Evolutionary conservation across 2,888 invertebrate species (phyloP), one percentile per base, ranked within the genome.

Genomic region (Odontomyia ornata): DNA sequence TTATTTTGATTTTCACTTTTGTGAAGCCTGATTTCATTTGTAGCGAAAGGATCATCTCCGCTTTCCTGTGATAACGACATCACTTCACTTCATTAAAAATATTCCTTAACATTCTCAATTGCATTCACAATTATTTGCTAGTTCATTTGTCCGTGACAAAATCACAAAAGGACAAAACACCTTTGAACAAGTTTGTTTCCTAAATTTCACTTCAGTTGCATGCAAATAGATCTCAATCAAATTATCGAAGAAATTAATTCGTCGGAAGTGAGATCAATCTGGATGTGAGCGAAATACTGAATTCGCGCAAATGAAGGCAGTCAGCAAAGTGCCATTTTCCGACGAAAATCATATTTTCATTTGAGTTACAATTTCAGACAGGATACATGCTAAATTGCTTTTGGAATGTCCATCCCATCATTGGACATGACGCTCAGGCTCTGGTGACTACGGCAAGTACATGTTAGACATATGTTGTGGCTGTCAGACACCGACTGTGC

Each of bases 361-460:
- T 79, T 79, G 69, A 77, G 77, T 76, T 79, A 76, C 79, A 79
- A 79, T 79, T 79, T 79, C 77, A 76, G 75, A 79, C 79, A 77
- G 79, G 79, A 79, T 79, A 79, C 72, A 76, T 77, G 75, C 75
- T 79, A 77, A 79, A 79, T 79, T 79, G 79, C 79, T 79, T 77
- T 79, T 60, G 73, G 76, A 75, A 72, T 77, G 77, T 72, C 73
- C 60, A 73, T 73, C 60, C 57, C 47, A 64, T 30, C 76, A 65
- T 76, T 30, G 46, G 46, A 57, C 57, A 56, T 21, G 56, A 23
- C 30, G 15, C 21, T 60, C 21, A 57, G 15, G 47, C 30, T 25
- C 43, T 69, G 36, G 30, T 18, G 69, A 30, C 43, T 36, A 73
- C 73, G 23, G 23, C 73, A 4, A 60, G 28, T 60, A 73, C 73